These are phyloP conservation scores for Leptoclinus maculatus DNA, from an alignment of 2,797 vertebrate species.

Conservation along the genomic window DNA sequence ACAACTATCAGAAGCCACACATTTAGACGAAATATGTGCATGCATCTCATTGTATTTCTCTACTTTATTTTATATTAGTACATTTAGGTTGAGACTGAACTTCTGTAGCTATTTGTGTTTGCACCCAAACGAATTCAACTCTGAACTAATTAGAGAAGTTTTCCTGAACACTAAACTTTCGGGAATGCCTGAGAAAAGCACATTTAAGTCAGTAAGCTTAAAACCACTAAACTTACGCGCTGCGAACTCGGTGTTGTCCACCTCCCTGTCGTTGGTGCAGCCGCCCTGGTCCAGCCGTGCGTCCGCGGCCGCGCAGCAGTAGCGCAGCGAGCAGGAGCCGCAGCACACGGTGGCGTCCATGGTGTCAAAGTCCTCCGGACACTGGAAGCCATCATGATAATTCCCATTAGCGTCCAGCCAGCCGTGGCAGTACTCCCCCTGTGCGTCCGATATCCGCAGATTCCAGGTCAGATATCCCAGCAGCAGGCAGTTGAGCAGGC, in stretches of 20 bases:
- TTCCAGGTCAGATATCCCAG: constrained; percentile 86
- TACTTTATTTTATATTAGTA: no score
- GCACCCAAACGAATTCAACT: background rate
- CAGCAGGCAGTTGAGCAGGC: constrained; percentile 82
- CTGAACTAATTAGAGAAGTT: background rate
- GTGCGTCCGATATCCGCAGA: constrained; percentile 84
- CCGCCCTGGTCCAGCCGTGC: constrained; percentile 93
- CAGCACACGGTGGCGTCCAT: constrained; percentile 95
- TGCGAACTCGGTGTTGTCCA: constrained; percentile 85
- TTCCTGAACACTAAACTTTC: background rate
- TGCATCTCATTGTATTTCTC: background rate
- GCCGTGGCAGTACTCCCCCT: constrained; percentile 97
- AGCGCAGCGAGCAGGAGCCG: constrained; percentile 93
- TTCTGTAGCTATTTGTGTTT: background rate
- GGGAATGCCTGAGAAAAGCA: background rate
- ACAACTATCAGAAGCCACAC: background rate
- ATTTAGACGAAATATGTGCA: background rate
- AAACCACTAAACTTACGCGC: constrained; percentile 86
- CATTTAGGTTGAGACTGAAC: background rate
- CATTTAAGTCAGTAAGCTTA: background rate
- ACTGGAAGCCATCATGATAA: constrained; percentile 95
- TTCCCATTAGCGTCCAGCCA: constrained; percentile 92
- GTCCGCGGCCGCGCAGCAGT: constrained; percentile 93
- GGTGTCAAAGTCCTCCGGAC: constrained; percentile 96
- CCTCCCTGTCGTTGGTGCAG: constrained; percentile 93